Base-by-base conservation (phyloP, 1,140 invertebrate genomes). In the Bombyx mori region DNA sequence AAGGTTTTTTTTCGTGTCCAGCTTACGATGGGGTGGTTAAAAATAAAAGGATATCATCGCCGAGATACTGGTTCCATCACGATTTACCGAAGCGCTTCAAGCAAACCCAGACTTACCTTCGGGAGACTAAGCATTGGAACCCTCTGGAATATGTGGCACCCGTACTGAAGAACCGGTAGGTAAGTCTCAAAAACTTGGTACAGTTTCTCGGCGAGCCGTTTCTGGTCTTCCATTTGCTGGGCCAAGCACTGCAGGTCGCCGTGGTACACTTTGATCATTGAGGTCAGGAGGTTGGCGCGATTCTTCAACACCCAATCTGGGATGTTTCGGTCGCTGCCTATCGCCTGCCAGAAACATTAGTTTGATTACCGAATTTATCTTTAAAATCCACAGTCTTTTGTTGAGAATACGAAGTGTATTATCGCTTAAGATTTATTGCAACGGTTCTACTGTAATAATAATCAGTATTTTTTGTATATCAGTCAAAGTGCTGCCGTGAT, bases 111-210 rank as follows among this genome's bases (percentile, higher is more conserved):
- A 60, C 58, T 73, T 72, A 95, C 94, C 89, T 95, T 95, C 51
- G 94, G 94, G 63, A 96, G 89, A 76, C 91, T 92, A 61, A 95
- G 79, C 77, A 92, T 91, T 48, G 94, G 93, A 63, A 94, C 91
- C 69, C 93, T 91, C 52, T 93, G 93, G 79, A 96, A 95, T 65
- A 94, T 91, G 81, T 93, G 92, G 18, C 93, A 92, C 56, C 92
- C 92, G 60, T 92, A 93, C 71, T 93, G 93, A 54, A 96, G 86
- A 71, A 95, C 92, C 45, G 94, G 94, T 52, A 96, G 88, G 82
- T 95, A 96, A 18, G 93, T 94, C 84, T 96, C 94, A 73, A 96
- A 94, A 73, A 95, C 93, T 74, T 93, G 92, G 80, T 94, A 94
- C 26, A 96, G 86, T 74, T 94, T 95, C 68, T 94, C 93, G 1